Percentiles rank a stretch among this genome's conserved stretches.
These are phyloP conservation scores for Pygmarrhopalites habei DNA, from an alignment of 1,140 invertebrate species.

Conservation along the genomic window DNA sequence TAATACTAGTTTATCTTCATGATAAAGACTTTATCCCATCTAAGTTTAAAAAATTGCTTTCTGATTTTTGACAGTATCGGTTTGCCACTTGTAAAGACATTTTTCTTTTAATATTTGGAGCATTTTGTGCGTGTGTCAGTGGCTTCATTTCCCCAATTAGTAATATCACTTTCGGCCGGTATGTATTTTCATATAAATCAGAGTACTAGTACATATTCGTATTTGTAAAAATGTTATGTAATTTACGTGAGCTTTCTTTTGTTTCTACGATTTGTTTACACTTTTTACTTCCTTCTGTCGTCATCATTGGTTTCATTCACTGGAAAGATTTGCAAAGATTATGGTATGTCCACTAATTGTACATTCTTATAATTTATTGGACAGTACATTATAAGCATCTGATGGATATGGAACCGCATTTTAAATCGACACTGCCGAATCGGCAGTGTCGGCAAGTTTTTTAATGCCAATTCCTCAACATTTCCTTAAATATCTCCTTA, in stretches of 20 bases:
- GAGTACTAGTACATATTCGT: too few species aligned
- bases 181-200: too few species aligned
- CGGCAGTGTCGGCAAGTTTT: too few species aligned
- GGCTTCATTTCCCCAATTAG: slow-evolving; percentile 28
- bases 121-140: slow-evolving; percentile 26
- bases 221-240: too few species aligned
- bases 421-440: too few species aligned
- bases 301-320: too few species aligned
- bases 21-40: neutral
- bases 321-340: slow-evolving; percentile 33
- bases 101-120: slow-evolving; percentile 30
- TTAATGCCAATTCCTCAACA: neutral
- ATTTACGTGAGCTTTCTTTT: too few species aligned
- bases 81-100: slow-evolving; percentile 35
- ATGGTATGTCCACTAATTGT: slow-evolving; percentile 14
- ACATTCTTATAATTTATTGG: slow-evolving; percentile 22
- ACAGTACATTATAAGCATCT: too few species aligned
- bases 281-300: too few species aligned
- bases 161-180: slow-evolving; percentile 38
- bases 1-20: too few species aligned
- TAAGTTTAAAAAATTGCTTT: neutral
- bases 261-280: too few species aligned
- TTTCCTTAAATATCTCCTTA: neutral
- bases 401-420: too few species aligned
- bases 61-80: slow-evolving; percentile 14